A percentile compares a stretch with the other conserved stretches of the same genome.
These are phyloP conservation scores for Rhincodon typus DNA, from an alignment of 2,797 vertebrate species.

Conservation along the genomic window DNA sequence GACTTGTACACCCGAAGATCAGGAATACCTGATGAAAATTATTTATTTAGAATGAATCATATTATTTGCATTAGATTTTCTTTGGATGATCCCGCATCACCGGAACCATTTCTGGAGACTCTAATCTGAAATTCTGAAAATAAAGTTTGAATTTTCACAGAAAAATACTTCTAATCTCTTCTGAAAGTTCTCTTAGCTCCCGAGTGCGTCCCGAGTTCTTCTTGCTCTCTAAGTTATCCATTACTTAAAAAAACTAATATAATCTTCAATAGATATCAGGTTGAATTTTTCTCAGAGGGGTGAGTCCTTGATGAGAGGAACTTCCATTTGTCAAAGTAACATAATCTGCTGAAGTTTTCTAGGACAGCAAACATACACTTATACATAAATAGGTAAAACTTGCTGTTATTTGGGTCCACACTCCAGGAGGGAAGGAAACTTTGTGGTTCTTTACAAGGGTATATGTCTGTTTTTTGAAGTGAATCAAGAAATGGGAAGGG, in stretches of 20 bases:
- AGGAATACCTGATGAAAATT: no score
- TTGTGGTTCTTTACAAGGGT: not conserved
- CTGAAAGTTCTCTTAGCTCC: not conserved
- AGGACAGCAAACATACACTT: no score
- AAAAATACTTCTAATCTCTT: not conserved
- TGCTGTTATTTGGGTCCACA: not conserved
- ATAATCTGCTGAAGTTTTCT: not conserved
- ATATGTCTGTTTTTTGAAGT: not conserved
- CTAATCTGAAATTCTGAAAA: not conserved
- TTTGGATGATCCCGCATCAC: no score
- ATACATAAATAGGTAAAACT: not conserved
- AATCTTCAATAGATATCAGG: not conserved
- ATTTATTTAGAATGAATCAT: no score
- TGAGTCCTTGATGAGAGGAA: no score
- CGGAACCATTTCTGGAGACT: no score
- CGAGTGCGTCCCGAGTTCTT: no score
- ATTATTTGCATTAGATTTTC: no score
- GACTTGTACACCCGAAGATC: no score
- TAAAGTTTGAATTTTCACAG: not conserved
- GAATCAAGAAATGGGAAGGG: not conserved
- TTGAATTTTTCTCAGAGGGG: not conserved
- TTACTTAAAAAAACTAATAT: not conserved
- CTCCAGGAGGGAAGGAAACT: not conserved
- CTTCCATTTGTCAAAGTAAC: not conserved
- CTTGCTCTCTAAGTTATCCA: not conserved